Percentiles rank a stretch among this genome's conserved stretches.
Evolutionary conservation across 2,888 invertebrate genomes (phyloP).

Genomic region (Neuroscelio doddi): DNA sequence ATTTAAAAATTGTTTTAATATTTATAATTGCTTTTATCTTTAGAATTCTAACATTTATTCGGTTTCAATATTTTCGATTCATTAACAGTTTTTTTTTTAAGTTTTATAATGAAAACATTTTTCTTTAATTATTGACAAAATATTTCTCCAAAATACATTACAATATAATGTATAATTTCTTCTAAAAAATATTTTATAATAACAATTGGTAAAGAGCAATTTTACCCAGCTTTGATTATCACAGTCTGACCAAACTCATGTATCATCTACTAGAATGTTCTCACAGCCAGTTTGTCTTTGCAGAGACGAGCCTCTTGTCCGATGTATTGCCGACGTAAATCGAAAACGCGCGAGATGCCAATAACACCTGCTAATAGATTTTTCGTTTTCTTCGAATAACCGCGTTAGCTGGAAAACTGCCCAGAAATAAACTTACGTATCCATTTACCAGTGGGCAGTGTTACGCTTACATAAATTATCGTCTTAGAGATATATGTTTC

Average conservation of each 20-base stretch:
- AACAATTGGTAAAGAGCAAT: not conserved
- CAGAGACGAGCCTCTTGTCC: constrained; percentile 12
- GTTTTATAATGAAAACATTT: no score
- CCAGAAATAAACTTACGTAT: constrained; percentile 37
- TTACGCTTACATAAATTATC: no score
- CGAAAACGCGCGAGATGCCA: constrained; percentile 28
- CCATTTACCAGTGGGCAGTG: constrained; percentile 8
- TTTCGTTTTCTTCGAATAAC: constrained; percentile 20
- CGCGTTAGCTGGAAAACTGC: constrained; percentile 25
- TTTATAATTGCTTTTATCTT: no score
- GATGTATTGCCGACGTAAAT: constrained; percentile 18
- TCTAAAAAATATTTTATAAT: no score
- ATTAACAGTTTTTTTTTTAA: no score
- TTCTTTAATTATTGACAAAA: no score
- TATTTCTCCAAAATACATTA: no score
- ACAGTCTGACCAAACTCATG: constrained; percentile 19
- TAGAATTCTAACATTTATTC: no score
- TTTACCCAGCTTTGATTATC: not conserved
- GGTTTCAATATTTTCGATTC: no score
- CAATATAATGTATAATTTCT: no score
- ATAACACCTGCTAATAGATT: constrained; percentile 32
- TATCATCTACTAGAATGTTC: constrained; percentile 26
- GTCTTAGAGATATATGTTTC: no score
- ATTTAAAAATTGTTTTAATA: no score
- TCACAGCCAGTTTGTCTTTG: constrained; percentile 14